Conservation (phyloP, 2,113 vertebrate genomes). For the Protobothrops flavoviridis region DNA sequence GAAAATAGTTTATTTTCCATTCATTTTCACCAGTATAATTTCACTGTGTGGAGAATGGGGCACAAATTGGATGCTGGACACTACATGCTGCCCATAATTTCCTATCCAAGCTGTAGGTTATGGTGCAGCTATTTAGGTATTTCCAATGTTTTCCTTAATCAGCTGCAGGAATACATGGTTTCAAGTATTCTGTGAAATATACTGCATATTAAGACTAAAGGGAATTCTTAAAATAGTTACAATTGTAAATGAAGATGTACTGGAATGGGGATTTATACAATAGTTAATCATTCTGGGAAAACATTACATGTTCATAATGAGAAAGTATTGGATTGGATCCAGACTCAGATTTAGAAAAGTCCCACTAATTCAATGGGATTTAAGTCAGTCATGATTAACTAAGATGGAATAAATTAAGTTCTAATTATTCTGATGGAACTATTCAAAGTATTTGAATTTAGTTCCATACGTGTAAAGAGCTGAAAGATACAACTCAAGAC, state of each 20-base stretch:
- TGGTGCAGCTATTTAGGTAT: not conserved
- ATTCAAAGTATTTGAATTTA: not conserved
- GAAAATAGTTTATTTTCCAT: not conserved
- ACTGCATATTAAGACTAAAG: not conserved
- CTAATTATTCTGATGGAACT: not conserved
- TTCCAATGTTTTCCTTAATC: not conserved
- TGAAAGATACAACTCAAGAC: not conserved
- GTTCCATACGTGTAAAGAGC: not conserved
- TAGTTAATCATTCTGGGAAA: not conserved
- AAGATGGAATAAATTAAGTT: not conserved
- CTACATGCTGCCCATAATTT: not conserved
- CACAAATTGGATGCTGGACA: not conserved
- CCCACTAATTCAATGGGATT: not conserved
- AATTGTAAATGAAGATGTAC: not conserved
- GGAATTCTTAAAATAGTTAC: not conserved
- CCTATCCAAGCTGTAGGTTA: not conserved
- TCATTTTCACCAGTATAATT: not conserved
- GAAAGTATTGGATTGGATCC: not conserved
- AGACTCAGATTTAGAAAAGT: not conserved
- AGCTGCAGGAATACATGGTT: not conserved
- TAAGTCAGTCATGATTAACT: not conserved
- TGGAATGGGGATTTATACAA: not conserved
- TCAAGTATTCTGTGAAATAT: not conserved
- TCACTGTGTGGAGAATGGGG: not conserved
- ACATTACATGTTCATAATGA: not conserved